Evolutionary conservation across 2,888 invertebrate species (phyloP), one percentile per base, ranked within the genome.

Genomic region (Scaptomyza flava): DNA sequence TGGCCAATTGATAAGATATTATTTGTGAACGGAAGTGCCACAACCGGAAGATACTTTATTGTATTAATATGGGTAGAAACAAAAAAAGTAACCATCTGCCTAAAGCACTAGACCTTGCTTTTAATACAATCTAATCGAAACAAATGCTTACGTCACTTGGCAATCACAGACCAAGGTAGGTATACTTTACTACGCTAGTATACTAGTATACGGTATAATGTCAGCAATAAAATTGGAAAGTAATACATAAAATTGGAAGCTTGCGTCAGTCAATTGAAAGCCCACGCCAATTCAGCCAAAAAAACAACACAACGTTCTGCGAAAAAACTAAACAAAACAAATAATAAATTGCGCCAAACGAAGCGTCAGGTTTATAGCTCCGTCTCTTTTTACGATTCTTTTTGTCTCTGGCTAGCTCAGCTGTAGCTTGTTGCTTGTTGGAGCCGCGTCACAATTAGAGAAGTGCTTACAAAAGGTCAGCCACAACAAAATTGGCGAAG

Each of bases 381-480:
- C 41, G 17, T 33, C 33, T 41, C 31, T 42, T 33, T 33, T 7
- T 0, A 14, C 2, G 7, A 6, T 36, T 2, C 41, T 52, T 33
- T 2, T 6, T 20, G 2, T 42, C n/a, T 36, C 31, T 36, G 14
- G 56, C 41, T 57, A 46, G 43, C 64, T 42, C 30, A 38, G 31
- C 50, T 62, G 36, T 23, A 50, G 72, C 68, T 68, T 75, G 75
- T 61, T 58, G 77, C 73, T 73, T 65, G 77, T 54, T 50, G 23
- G 33, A 60, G 51, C 52, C 65, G 58, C 52, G 74, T 79, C 86
- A 77, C 86, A 84, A 87, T 84, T 87, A 83, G 79, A 79, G 86
- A 71, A 86, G 79, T 80, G 79, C 66, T 80, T 79, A 80, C 79
- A 75, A 86, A 81, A 85, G 83, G 83, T 84, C 83, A 82, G 77